Evolutionary conservation across 2,888 invertebrate genomes (phyloP).

Genomic region (Aphidoletes aphidimyza): DNA sequence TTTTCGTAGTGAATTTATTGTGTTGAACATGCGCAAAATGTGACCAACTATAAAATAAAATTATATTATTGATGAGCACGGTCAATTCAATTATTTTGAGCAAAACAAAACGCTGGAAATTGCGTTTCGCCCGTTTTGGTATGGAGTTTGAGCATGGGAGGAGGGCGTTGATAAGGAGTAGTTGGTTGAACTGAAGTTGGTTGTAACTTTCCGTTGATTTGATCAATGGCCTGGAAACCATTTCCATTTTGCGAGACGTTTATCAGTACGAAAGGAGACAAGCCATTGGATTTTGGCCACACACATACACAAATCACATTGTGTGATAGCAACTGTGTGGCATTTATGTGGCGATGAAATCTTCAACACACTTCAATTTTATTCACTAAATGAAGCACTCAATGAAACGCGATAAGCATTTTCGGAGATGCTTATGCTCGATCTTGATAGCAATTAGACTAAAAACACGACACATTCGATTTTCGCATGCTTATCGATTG

Average conservation of each 20-base stretch:
- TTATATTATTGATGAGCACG: background rate
- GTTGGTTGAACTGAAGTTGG: too few species aligned
- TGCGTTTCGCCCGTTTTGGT: too few species aligned
- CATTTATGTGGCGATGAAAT: too few species aligned
- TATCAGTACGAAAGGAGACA: background rate
- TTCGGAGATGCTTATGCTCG: background rate
- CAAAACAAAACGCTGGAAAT: too few species aligned
- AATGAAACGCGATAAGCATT: constrained; percentile 43
- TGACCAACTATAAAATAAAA: background rate
- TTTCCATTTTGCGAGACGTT: constrained; percentile 34
- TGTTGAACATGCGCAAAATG: background rate
- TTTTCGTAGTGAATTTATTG: constrained; percentile 1
- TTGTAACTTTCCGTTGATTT: background rate
- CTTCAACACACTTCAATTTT: constrained; percentile 9
- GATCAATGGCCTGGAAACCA: constrained; percentile 40
- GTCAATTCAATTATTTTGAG: constrained; percentile 43
- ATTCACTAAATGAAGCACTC: constrained; percentile 36
- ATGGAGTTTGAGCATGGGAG: too few species aligned
- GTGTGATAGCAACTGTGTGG: too few species aligned
- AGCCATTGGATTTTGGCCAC: background rate
- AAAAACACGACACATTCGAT: background rate
- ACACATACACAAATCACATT: background rate
- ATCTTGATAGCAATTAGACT: background rate
- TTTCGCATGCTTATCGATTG: background rate
- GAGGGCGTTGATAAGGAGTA: background rate